Base-by-base conservation (phyloP, 2,797 vertebrate species). In the Meda fulgida region DNA sequence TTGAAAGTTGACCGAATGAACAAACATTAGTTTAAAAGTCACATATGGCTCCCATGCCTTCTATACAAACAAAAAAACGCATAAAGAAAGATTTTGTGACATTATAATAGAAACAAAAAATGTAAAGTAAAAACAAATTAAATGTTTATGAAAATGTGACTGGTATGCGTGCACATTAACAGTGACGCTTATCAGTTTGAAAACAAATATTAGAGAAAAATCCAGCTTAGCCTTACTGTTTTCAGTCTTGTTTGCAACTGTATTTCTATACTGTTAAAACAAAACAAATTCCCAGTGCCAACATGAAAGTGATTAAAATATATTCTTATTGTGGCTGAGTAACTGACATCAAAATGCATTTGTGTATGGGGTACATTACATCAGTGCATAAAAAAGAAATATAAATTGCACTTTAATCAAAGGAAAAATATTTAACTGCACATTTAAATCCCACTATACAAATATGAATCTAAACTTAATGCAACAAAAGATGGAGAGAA, bases 401-500 rank as follows among this genome's bases (percentile, higher is more conserved):
- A 92, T 92, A 93, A 95, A 94, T 95, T 93, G 93, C 93, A 95
- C 94, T 93, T 95, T 93, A 92, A 89, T 94, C 92, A 92, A 94
- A 94, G 92, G 86, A 94, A 91, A 91, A 92, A 55, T 89, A 92
- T 92, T 89, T 91, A 92, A 93, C 92, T 91, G 91, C 91, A 94
- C 91, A 93, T 91, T 92, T 92, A 93, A 92, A 94, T 91, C 92
- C 91, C 89, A 94, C 93, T 94, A 93, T 94, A 95, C 93, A 94
- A 85, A 94, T 92, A 94, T 93, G 92, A 94, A 93, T 92, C 92
- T 95, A 96, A 94, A 95, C 95, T 95, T 94, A 94, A 93, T 93
- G 90, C 90, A 93, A 91, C 90, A 89, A 92, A 81, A 88, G 78
- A 84, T 91, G 90, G 72, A 69, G 53, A 71, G 36, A 65, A 65